Evolutionary conservation across 2,888 invertebrate genomes (phyloP).

Genomic region (Scaptomyza polygonia): DNA sequence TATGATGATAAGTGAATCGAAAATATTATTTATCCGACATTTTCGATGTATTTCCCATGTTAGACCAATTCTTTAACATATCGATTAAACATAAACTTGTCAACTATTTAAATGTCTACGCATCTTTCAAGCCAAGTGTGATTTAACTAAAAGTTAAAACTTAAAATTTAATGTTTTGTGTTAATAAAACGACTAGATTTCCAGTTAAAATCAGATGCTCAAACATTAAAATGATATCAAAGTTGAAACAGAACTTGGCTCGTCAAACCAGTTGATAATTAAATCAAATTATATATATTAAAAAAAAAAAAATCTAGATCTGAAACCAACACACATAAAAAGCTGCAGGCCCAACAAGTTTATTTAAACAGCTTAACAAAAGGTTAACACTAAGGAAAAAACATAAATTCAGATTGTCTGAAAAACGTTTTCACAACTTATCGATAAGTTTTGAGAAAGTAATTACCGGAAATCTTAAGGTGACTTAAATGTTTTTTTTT

Average conservation of each 20-base stretch:
- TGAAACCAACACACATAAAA: constrained; percentile 6
- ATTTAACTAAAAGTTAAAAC: not conserved
- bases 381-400: constrained; percentile 4
- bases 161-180: not conserved
- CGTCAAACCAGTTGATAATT: constrained; percentile 74
- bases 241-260: constrained; percentile 57
- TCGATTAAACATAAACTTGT: no score
- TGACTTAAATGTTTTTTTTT: constrained; percentile 28
- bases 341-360: constrained; percentile 35
- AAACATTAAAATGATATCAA: constrained; percentile 46
- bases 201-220: constrained; percentile 42
- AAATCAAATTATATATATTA: constrained; percentile 50
- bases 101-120: no score
- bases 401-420: not conserved
- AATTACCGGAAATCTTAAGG: constrained; percentile 39
- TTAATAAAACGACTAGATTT: not conserved
- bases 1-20: no score
- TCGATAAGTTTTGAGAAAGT: constrained; percentile 12
- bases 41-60: no score
- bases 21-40: no score
- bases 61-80: no score
- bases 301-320: constrained; percentile 44
- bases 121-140: no score
- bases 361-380: constrained; percentile 22
- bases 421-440: constrained; percentile 4